Evolutionary conservation across 2,888 invertebrate genomes (phyloP).

Genomic region (Crepidodera aurea): DNA sequence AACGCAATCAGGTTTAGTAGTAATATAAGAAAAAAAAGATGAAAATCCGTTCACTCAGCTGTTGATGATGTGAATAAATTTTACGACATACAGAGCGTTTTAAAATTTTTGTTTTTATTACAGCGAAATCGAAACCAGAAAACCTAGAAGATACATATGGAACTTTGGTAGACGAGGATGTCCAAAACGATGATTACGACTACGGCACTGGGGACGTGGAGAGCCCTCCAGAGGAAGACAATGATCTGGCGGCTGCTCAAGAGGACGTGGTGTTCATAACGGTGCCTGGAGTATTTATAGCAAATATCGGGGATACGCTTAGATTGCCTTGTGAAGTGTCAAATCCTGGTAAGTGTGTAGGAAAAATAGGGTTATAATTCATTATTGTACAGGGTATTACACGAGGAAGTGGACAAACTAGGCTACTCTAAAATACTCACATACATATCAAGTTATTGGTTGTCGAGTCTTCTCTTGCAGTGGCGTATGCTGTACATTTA

Average conservation of each 20-base stretch:
- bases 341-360: constrained; percentile 30
- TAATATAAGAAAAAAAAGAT: no score
- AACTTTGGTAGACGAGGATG: constrained; percentile 40
- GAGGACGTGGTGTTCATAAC: constrained; percentile 37
- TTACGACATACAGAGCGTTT: no score
- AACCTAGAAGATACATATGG: constrained; percentile 44
- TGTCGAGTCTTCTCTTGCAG: no score
- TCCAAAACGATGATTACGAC: constrained; percentile 51
- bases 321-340: constrained; percentile 55
- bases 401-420: no score
- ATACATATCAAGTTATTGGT: no score
- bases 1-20: no score
- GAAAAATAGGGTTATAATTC: no score
- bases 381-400: no score
- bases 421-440: no score
- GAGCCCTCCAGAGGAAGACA: constrained; percentile 31
- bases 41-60: no score
- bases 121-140: constrained; percentile 36
- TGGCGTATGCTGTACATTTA: no score
- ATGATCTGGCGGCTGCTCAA: constrained; percentile 21
- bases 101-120: constrained; percentile 13
- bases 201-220: constrained; percentile 44
- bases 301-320: constrained; percentile 52
- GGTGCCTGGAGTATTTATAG: constrained; percentile 47
- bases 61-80: no score